Evolutionary conservation across 2,888 invertebrate genomes (phyloP).

Genomic region (Alsophila aescularia): DNA sequence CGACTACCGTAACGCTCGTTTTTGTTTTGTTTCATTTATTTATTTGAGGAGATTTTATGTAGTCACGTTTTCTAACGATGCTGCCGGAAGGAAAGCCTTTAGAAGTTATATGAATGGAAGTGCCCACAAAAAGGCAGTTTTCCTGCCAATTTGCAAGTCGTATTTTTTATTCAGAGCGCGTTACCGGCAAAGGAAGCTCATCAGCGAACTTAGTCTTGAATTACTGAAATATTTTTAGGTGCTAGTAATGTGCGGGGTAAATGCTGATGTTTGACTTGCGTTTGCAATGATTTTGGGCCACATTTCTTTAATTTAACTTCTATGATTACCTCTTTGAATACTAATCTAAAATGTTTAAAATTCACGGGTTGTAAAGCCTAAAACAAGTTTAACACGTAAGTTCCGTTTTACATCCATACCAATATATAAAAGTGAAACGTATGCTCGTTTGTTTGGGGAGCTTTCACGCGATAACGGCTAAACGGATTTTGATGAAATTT

Average conservation of each 20-base stretch:
- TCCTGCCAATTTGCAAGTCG: slow-evolving; percentile 21
- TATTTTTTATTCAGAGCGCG: slow-evolving; percentile 29
- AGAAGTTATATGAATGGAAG: slow-evolving; percentile 2
- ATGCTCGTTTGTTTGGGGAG: too few species aligned
- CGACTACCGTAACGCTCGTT: not conserved
- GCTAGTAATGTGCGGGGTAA: not conserved
- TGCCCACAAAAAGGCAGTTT: slow-evolving; percentile 16
- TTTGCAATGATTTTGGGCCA: too few species aligned
- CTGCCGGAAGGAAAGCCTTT: slow-evolving; percentile 9
- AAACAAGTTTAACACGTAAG: too few species aligned
- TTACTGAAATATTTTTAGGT: slow-evolving; percentile 18
- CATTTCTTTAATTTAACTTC: too few species aligned
- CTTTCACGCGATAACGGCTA: too few species aligned
- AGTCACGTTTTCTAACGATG: slow-evolving; percentile 2
- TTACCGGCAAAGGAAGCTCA: slow-evolving; percentile 26
- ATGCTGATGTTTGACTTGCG: not conserved
- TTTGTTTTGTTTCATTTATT: not conserved
- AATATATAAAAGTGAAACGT: too few species aligned
- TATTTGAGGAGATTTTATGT: not conserved
- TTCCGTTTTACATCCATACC: too few species aligned
- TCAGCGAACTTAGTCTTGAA: slow-evolving; percentile 25
- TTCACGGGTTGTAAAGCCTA: too few species aligned
- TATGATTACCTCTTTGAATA: too few species aligned
- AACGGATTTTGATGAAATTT: too few species aligned
- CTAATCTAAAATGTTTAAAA: too few species aligned